Percentiles rank a stretch among this genome's conserved stretches.
phyloP scores from a whole-genome alignment of 2,888 invertebrate genomes.

The Heliothis peltigera region DNA sequence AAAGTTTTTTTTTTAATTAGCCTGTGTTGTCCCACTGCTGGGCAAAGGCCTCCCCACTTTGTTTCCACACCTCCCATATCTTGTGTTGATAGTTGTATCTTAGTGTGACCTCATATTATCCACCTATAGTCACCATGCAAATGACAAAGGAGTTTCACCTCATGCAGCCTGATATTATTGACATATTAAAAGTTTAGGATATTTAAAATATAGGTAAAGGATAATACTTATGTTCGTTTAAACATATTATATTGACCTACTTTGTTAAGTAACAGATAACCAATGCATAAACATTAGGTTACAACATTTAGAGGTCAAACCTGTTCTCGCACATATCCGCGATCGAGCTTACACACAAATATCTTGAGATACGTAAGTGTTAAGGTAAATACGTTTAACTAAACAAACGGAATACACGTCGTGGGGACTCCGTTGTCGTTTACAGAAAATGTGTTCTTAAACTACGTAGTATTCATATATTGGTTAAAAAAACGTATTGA shows the following conservation, averaged over 20 bases:
- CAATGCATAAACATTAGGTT: constrained; percentile 75
- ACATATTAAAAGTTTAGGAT: background rate
- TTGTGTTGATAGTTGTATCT: background rate
- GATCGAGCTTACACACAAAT: constrained; percentile 68
- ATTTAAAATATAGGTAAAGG: constrained; percentile 1
- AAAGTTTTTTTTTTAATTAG: too few relatives aligned
- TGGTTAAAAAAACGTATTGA: constrained; percentile 1
- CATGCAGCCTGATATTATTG: constrained; percentile 29
- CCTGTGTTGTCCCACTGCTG: too few relatives aligned
- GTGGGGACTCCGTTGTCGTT: constrained; percentile 12
- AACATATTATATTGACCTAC: constrained; percentile 68
- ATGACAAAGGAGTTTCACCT: constrained; percentile 43
- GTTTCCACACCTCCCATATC: too few relatives aligned
- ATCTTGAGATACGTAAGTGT: constrained; percentile 72
- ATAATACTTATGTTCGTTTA: constrained; percentile 23
- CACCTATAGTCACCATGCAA: background rate
- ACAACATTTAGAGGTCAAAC: constrained; percentile 81
- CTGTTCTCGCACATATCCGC: constrained; percentile 78
- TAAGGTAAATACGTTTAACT: constrained; percentile 68
- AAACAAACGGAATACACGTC: constrained; percentile 58
- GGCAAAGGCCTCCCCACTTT: too few relatives aligned
- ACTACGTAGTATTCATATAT: constrained; percentile 45
- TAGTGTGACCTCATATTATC: constrained; percentile 4
- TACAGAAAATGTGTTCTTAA: constrained; percentile 18
- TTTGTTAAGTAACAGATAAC: constrained; percentile 70